phyloP scores from a whole-genome alignment of 2,888 invertebrate species.

The Ichneumon xanthorius region DNA sequence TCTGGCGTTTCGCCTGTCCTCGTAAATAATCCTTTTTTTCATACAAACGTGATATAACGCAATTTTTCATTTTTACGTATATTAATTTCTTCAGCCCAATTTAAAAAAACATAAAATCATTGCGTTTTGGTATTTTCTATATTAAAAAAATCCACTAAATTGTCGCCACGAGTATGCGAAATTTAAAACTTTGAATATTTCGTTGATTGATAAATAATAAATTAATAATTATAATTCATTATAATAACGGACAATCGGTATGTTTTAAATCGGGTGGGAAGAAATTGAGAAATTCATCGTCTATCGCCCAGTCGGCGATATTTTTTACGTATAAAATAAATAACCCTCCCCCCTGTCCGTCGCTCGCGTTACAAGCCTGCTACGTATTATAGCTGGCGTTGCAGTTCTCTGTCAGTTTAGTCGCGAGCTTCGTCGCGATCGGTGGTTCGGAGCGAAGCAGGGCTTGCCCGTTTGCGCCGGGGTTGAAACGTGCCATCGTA shows the following conservation, averaged over 20 bases:
- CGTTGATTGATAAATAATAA: not conserved
- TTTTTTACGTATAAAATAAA: slow-evolving; percentile 33
- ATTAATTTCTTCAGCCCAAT: not conserved
- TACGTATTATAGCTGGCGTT: slow-evolving; percentile 36
- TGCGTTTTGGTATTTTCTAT: not conserved
- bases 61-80: not conserved
- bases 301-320: slow-evolving; percentile 15
- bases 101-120: not conserved
- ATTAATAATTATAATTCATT: not conserved
- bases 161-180: not conserved
- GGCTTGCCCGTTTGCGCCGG: slow-evolving; percentile 72
- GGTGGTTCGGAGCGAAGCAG: slow-evolving; percentile 73
- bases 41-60: not conserved
- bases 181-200: not conserved
- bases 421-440: slow-evolving; percentile 80
- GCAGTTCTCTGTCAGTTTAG: slow-evolving; percentile 75
- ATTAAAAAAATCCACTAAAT: not conserved
- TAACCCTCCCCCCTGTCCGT: not conserved
- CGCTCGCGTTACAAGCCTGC: slow-evolving; percentile 7
- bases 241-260: not conserved
- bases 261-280: not conserved
- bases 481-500: slow-evolving; percentile 74
- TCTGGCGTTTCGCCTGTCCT: slow-evolving; percentile 9
- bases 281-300: not conserved
- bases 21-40: not conserved